Conservation (phyloP, 2,888 invertebrate genomes). For the Hydroisotoma schaefferi region DNA sequence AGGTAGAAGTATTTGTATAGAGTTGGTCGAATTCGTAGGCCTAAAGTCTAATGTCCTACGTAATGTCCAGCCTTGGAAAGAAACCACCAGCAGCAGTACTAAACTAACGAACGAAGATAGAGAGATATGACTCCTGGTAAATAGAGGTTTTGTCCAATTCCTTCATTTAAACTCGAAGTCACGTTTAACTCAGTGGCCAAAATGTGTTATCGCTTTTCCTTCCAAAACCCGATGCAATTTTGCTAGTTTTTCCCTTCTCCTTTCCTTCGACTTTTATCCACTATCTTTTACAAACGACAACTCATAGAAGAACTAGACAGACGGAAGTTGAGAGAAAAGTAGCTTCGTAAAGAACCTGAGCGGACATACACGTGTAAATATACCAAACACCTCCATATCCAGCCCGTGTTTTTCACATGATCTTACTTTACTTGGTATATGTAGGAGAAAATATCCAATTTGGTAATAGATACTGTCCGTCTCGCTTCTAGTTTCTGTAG, state of each 20-base stretch:
- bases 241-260: conserved; percentile 3
- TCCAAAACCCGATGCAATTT: conserved; percentile 26
- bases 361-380: neutral
- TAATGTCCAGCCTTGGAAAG: no score
- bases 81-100: neutral
- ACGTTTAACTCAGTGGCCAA: conserved; percentile 41
- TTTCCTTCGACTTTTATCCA: neutral
- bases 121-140: conserved; percentile 27
- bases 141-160: conserved; percentile 28
- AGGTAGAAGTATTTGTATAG: no score
- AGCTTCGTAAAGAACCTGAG: neutral
- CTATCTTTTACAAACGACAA: conserved; percentile 8
- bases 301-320: neutral
- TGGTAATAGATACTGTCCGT: no score
- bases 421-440: no score
- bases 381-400: neutral
- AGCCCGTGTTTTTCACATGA: no score
- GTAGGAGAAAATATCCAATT: no score
- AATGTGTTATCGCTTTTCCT: conserved; percentile 42
- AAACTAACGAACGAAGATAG: conserved; percentile 12
- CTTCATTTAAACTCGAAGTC: conserved; percentile 44
- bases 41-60: no score
- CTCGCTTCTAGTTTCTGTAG: no score
- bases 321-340: neutral
- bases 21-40: no score